Conservation (phyloP, 2,113 vertebrate genomes). For the Sus scrofa region DNA sequence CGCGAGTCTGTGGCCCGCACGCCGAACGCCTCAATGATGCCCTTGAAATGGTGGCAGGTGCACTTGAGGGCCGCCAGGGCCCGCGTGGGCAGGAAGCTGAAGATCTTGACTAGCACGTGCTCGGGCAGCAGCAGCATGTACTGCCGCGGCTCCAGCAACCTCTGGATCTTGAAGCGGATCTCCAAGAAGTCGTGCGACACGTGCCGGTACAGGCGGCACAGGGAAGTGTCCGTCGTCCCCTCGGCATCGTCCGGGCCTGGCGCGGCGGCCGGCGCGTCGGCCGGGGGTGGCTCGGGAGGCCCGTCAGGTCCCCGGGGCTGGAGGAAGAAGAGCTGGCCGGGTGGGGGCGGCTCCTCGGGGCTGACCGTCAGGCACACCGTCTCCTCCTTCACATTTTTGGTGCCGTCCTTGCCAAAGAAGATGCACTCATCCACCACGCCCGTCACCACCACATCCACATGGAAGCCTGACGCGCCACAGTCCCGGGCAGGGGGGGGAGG, state of each 20-base stretch:
- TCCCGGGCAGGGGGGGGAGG: constrained; percentile 81
- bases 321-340: constrained; percentile 95
- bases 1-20: constrained; percentile 94
- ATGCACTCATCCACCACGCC: constrained; percentile 97
- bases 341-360: constrained; percentile 91
- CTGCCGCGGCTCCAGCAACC: constrained; percentile 95
- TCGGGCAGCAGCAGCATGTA: constrained; percentile 97
- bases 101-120: constrained; percentile 97
- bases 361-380: constrained; percentile 92
- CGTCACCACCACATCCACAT: constrained; percentile 97
- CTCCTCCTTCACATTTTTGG: constrained; percentile 95
- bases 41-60: constrained; percentile 96
- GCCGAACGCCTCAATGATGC: constrained; percentile 94
- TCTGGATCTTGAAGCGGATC: constrained; percentile 98
- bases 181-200: constrained; percentile 98
- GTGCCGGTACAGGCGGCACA: constrained; percentile 96
- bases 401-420: constrained; percentile 96
- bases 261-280: constrained; percentile 58
- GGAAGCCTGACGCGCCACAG: constrained; percentile 91
- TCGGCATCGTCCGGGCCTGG: constrained; percentile 44
- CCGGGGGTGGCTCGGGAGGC: constrained; percentile 86
- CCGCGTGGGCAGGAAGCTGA: constrained; percentile 94
- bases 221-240: constrained; percentile 88
- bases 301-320: constrained; percentile 84
- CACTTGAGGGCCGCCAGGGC: constrained; percentile 97